These are phyloP conservation scores for Leucoma salicis DNA, from an alignment of 2,888 invertebrate genomes.

Conservation along the genomic window DNA sequence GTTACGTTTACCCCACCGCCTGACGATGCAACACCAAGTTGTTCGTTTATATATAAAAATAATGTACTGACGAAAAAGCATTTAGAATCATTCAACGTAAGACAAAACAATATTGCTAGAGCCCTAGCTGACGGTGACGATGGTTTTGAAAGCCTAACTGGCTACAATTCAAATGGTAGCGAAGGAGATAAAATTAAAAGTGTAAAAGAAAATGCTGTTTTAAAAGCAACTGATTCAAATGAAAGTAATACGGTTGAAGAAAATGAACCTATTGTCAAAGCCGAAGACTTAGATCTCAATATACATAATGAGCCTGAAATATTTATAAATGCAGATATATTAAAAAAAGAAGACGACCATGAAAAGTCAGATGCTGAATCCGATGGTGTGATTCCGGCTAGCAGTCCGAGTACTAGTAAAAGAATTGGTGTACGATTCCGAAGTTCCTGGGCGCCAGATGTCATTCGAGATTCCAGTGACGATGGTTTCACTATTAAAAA, in stretches of 20 bases:
- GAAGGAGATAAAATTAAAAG: constrained; percentile 56
- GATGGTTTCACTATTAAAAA: constrained; percentile 64
- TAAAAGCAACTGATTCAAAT: constrained; percentile 40
- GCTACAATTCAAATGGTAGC: constrained; percentile 89
- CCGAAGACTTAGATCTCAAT: constrained; percentile 12
- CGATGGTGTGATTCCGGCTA: constrained; percentile 56
- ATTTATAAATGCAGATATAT: constrained; percentile 18
- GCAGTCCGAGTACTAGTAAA: constrained; percentile 56
- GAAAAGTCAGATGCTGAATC: constrained; percentile 63
- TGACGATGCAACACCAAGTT: constrained; percentile 55
- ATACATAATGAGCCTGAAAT: constrained; percentile 11
- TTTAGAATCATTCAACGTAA: constrained; percentile 68
- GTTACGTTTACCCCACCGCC: constrained; percentile 74
- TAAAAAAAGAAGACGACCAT: constrained; percentile 72
- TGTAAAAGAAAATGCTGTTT: constrained; percentile 25
- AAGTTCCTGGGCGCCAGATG: constrained; percentile 62
- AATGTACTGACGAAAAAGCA: constrained; percentile 71
- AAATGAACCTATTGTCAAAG: constrained; percentile 5
- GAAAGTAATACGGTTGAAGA: constrained; percentile 38
- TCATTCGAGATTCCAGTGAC: constrained; percentile 57
- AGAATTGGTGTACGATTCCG: constrained; percentile 67
- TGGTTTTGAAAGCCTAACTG: constrained; percentile 93
- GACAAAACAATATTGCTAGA: constrained; percentile 52
- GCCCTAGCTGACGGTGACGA: constrained; percentile 85
- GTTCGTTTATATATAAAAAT: constrained; percentile 57